Conservation (phyloP, 2,888 invertebrate species). For the Xestia xanthographa region DNA sequence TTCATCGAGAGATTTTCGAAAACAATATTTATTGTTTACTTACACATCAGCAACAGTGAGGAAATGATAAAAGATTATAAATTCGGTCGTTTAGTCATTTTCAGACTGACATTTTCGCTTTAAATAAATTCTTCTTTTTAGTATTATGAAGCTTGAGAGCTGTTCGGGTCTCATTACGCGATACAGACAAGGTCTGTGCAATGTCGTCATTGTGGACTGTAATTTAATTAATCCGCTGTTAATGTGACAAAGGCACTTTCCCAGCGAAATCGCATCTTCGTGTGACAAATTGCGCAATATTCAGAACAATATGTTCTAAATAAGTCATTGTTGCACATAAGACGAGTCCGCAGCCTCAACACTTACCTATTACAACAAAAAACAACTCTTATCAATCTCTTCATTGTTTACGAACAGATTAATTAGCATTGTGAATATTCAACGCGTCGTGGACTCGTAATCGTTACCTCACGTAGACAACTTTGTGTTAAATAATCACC, state of each 20-base stretch:
- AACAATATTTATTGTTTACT: constrained; percentile 33
- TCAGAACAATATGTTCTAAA: constrained; percentile 75
- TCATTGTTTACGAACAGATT: constrained; percentile 79
- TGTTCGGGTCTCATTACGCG: constrained; percentile 66
- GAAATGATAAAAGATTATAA: constrained; percentile 73
- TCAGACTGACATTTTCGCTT: constrained; percentile 68
- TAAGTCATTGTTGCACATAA: constrained; percentile 75
- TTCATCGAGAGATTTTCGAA: constrained; percentile 28
- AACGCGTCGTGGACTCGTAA: constrained; percentile 75
- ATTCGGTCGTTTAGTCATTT: constrained; percentile 57
- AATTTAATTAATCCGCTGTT: constrained; percentile 77
- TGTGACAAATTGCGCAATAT: constrained; percentile 81
- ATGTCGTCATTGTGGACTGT: constrained; percentile 71
- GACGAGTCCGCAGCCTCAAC: constrained; percentile 51
- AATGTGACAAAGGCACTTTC: constrained; percentile 78
- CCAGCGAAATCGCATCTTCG: constrained; percentile 76
- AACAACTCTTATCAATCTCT: constrained; percentile 76
- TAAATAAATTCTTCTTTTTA: constrained; percentile 60
- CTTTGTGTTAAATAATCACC: constrained; percentile 70
- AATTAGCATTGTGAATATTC: constrained; percentile 87
- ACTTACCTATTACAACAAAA: constrained; percentile 70
- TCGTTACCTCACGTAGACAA: constrained; percentile 76
- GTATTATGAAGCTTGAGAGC: constrained; percentile 70
- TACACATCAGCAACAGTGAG: constrained; percentile 77
- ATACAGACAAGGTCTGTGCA: constrained; percentile 63